Base-by-base conservation (phyloP, 2,888 invertebrate species). In the Catocala nupta region DNA sequence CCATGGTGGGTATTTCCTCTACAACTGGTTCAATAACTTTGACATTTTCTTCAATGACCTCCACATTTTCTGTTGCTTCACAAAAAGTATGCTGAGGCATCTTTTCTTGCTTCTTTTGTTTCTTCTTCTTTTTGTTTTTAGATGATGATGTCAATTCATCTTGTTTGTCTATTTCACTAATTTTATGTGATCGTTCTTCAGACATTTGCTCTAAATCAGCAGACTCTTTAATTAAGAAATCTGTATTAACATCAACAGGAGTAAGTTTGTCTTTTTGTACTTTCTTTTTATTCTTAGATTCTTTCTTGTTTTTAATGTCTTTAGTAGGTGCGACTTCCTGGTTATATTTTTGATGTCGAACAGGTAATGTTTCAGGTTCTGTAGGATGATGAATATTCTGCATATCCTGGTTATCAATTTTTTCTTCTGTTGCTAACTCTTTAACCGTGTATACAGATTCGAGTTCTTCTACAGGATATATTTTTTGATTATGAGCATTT, bases 101-200 rank as follows among this genome's bases (percentile, higher is more conserved):
- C 50, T 80, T 80, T 53, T 83, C 81, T 16, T 70, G 70, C 64
- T 86, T 87, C 68, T 86, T 88, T 49, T 71, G 77, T 74, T 88
- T 90, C 58, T 85, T 90, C 59, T 82, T 83, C 68, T 87, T 89
- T 70, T 85, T 86, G 68, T 63, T 74, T 73, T 84, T 89, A 36
- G 66, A 43, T 45, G 66, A 47, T 42, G 56, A 49, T 12, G 6
- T 7, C 25, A 25, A 25, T 16, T 77, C 75, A 36, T 62, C 60
- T 5, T 34, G 5, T 64, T 57, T 59, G 47, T 68, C n/a, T 5
- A 10, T 53, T 16, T 56, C 47, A 39, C 45, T n/a, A 13, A 36
- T 49, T 6, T 42, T 39, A 45, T 8, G 5, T 0, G 36, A 47
- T 58, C 34, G 12, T 62, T 47, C 61, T 34, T n/a, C 33, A 36